phyloP scores from a whole-genome alignment of 2,797 vertebrate species.

The Ispidina picta region DNA sequence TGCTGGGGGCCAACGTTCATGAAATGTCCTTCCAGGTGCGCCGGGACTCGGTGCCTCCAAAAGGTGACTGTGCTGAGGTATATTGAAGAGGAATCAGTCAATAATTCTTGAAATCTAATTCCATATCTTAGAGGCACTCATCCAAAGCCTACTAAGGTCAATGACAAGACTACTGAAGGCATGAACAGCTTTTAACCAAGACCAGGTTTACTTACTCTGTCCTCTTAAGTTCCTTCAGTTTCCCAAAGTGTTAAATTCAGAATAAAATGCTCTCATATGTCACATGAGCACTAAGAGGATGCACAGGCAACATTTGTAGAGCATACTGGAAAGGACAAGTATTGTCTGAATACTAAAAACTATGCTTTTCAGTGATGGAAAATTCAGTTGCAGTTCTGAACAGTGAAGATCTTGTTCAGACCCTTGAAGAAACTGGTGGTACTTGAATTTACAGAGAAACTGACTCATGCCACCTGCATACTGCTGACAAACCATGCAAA shows the following conservation, averaged over 20 bases:
- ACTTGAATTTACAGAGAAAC: not conserved
- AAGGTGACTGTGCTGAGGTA: not conserved
- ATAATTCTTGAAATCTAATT: slow-evolving; percentile 12
- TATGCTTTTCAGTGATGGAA: not conserved
- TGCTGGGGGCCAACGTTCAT: not conserved
- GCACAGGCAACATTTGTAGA: not conserved
- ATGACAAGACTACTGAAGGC: not conserved
- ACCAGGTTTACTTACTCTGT: not conserved
- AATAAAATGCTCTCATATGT: not conserved
- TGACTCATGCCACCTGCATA: not conserved
- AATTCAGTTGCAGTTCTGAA: not conserved
- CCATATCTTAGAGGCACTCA: not conserved
- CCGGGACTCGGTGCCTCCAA: fast-evolving
- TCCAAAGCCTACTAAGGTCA: not conserved
- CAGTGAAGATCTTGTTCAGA: not conserved
- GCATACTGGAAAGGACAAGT: not conserved
- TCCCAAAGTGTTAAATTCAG: not conserved
- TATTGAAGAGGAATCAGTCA: not conserved
- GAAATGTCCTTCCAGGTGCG: not conserved
- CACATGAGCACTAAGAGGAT: not conserved
- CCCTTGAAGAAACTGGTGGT: not conserved
- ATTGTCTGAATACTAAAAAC: not conserved
- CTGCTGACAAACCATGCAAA: not conserved
- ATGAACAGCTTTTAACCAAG: not conserved
- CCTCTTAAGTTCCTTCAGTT: not conserved